Conservation (phyloP, 2,113 vertebrate species). For the Phycodurus eques region DNA sequence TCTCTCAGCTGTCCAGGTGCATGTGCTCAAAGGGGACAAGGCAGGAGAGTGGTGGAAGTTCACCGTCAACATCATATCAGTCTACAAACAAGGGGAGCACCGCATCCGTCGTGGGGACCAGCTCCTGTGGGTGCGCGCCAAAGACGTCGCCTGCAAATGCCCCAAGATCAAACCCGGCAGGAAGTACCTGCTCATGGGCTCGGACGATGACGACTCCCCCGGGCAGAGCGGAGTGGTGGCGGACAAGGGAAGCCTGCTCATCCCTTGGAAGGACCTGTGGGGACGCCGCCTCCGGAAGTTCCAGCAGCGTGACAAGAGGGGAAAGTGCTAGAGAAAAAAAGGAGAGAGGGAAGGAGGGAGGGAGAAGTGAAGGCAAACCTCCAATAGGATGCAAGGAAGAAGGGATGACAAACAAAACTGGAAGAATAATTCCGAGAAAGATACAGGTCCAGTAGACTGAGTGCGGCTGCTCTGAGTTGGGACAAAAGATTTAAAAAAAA, state of each 20-base stretch:
- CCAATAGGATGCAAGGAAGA: slow-evolving; percentile 30
- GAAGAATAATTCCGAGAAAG: slow-evolving; percentile 47
- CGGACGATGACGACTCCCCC: slow-evolving; percentile 83
- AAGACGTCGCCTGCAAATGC: slow-evolving; percentile 95
- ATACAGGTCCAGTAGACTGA: slow-evolving; percentile 51
- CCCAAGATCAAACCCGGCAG: slow-evolving; percentile 94
- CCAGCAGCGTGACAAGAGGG: slow-evolving; percentile 97
- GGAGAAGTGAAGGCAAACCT: slow-evolving; percentile 16
- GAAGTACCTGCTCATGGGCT: slow-evolving; percentile 94
- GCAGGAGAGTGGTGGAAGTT: slow-evolving; percentile 99
- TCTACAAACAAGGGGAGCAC: slow-evolving; percentile 94
- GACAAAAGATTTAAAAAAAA: neutral
- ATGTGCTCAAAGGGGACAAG: slow-evolving; percentile 92
- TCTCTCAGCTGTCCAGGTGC: slow-evolving; percentile 87
- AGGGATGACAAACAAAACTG: slow-evolving; percentile 42
- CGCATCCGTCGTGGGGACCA: slow-evolving; percentile 95
- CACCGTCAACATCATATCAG: slow-evolving; percentile 94
- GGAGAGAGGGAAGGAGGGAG: slow-evolving; percentile 5
- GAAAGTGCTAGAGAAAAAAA: slow-evolving; percentile 86
- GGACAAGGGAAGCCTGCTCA: slow-evolving; percentile 94
- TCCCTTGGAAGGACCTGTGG: slow-evolving; percentile 99
- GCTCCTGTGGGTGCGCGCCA: slow-evolving; percentile 93
- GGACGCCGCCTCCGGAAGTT: slow-evolving; percentile 94
- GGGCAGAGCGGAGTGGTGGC: slow-evolving; percentile 95
- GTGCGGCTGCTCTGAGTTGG: slow-evolving; percentile 71